phyloP scores from a whole-genome alignment of 2,888 invertebrate species.

The Spodoptera picta region DNA sequence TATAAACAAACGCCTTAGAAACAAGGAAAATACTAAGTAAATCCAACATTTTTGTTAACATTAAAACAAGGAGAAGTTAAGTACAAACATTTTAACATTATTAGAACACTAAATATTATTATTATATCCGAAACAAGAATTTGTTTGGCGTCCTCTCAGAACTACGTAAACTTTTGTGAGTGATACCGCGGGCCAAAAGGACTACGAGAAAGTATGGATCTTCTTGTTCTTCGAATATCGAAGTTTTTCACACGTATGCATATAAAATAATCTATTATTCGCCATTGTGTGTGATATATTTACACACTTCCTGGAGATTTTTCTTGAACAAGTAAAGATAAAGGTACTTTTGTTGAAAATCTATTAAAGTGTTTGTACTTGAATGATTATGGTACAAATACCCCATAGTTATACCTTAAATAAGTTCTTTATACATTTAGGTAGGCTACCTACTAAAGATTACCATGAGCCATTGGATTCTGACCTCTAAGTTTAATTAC shows the following conservation, averaged over 20 bases:
- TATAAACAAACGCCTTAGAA: neutral
- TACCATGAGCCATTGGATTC: constrained; percentile 12
- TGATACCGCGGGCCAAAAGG: constrained; percentile 34
- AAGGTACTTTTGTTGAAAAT: too few relatives aligned
- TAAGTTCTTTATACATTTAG: neutral
- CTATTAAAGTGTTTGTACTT: too few relatives aligned
- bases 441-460: neutral
- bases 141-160: constrained; percentile 53
- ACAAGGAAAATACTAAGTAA: constrained; percentile 4
- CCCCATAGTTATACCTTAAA: too few relatives aligned
- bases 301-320: too few relatives aligned
- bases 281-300: neutral
- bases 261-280: neutral
- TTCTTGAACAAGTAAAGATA: too few relatives aligned
- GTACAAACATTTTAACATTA: constrained; percentile 60
- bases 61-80: constrained; percentile 6
- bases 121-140: constrained; percentile 55
- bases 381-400: too few relatives aligned
- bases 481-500: constrained; percentile 28
- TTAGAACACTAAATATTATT: constrained; percentile 54
- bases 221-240: constrained; percentile 13
- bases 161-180: constrained; percentile 48
- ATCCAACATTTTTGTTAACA: neutral
- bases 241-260: constrained; percentile 1
- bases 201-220: constrained; percentile 13